phyloP scores from a whole-genome alignment of 2,113 vertebrate species.

The Steatornis caripensis region DNA sequence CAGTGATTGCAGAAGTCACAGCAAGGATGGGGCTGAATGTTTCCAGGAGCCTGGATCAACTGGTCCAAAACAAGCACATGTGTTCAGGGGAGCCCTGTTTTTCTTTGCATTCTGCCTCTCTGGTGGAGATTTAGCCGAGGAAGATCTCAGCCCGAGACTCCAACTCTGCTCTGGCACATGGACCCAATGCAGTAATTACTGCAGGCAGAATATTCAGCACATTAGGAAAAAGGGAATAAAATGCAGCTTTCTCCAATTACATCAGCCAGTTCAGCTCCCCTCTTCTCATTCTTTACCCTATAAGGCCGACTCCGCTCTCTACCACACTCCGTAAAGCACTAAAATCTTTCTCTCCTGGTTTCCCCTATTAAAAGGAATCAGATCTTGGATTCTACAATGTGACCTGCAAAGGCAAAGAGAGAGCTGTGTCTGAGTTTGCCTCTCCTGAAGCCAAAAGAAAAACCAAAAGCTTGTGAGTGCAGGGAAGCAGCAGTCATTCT shows the following conservation, averaged over 20 bases:
- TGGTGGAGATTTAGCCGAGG: not conserved
- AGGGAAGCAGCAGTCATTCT: not conserved
- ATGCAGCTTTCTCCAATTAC: conserved; percentile 13
- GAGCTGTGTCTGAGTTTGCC: not conserved
- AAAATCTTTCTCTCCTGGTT: not conserved
- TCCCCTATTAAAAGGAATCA: not conserved
- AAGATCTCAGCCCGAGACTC: not conserved
- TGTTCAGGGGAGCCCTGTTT: accelerated
- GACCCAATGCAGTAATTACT: not conserved
- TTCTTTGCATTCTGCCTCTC: not conserved
- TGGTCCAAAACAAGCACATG: accelerated
- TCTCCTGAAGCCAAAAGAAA: not conserved
- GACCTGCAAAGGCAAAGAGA: conserved; percentile 8
- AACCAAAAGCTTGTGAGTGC: not conserved
- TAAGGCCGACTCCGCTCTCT: conserved; percentile 17
- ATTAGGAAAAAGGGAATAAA: not conserved
- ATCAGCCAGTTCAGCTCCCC: not conserved
- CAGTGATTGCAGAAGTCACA: not conserved
- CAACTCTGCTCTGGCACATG: not conserved
- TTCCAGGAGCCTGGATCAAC: not conserved
- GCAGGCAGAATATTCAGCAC: not conserved
- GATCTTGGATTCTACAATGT: not conserved
- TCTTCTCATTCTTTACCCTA: conserved; percentile 63
- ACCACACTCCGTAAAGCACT: not conserved
- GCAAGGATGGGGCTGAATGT: not conserved